These are phyloP conservation scores for Phyllostomus discolor DNA, from an alignment of 2,113 vertebrate genomes.

Conservation along the genomic window DNA sequence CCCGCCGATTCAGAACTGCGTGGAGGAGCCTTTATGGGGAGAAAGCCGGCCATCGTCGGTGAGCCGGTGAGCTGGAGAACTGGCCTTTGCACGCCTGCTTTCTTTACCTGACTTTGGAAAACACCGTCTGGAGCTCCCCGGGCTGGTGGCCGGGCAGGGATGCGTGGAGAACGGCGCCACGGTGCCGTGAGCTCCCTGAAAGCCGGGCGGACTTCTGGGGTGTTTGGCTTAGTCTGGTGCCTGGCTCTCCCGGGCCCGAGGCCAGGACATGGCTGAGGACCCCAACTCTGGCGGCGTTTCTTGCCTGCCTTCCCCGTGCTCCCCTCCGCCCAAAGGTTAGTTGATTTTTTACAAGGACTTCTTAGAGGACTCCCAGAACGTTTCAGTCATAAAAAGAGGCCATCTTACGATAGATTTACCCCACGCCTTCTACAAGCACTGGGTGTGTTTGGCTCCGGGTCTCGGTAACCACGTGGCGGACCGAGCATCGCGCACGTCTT, in stretches of 20 bases:
- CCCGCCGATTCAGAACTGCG: neutral
- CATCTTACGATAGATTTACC: neutral
- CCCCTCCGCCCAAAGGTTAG: slow-evolving; percentile 39
- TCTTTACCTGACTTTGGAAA: neutral
- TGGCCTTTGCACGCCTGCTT: neutral
- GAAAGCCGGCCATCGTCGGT: neutral
- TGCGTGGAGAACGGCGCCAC: too few species aligned
- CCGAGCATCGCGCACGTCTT: neutral
- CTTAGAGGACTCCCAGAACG: neutral
- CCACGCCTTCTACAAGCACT: neutral
- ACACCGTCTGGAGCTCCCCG: neutral
- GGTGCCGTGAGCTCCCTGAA: too few species aligned
- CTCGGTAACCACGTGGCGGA: neutral
- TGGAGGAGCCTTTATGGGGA: neutral
- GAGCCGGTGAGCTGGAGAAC: neutral
- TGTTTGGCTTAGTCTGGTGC: neutral
- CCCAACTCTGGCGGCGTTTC: neutral
- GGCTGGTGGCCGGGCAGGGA: neutral
- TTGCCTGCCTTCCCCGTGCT: neutral
- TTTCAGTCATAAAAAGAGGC: slow-evolving; percentile 40
- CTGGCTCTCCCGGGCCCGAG: neutral
- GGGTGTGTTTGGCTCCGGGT: neutral
- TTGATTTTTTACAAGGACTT: slow-evolving; percentile 44
- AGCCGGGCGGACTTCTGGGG: neutral
- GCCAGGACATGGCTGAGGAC: neutral